phyloP scores from a whole-genome alignment of 1,140 invertebrate genomes.

The Drosophila punjabiensis region DNA sequence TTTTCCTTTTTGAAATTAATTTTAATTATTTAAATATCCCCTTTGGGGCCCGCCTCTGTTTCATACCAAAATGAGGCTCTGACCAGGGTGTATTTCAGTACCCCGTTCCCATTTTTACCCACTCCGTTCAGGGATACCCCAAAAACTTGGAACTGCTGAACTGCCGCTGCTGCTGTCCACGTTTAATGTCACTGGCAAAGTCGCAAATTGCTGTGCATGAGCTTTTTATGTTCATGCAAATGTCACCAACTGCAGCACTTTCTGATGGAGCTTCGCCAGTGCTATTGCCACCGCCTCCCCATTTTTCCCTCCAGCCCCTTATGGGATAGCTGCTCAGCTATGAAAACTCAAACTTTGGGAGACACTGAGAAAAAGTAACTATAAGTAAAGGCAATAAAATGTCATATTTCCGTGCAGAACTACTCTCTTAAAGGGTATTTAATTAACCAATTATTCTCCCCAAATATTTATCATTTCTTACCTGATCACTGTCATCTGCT shows the following conservation, averaged over 20 bases:
- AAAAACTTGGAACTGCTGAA: slow-evolving; percentile 40
- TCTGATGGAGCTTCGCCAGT: slow-evolving; percentile 59
- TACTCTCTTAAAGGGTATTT: not conserved
- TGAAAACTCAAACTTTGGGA: slow-evolving; percentile 42
- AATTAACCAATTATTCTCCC: not conserved
- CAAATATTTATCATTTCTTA: not conserved
- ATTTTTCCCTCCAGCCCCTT: slow-evolving; percentile 8
- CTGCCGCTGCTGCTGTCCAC: slow-evolving; percentile 61
- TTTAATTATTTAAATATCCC: slow-evolving; percentile 3
- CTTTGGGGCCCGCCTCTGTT: slow-evolving; percentile 8
- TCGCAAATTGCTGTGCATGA: slow-evolving; percentile 84
- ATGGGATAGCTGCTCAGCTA: slow-evolving; percentile 21
- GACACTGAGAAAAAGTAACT: slow-evolving; percentile 7
- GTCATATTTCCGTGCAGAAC: not conserved
- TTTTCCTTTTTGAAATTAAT: not conserved
- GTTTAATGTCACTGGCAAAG: slow-evolving; percentile 84
- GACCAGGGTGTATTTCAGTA: slow-evolving; percentile 11
- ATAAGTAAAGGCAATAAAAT: not conserved
- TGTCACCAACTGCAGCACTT: slow-evolving; percentile 77
- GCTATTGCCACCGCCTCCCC: not conserved
- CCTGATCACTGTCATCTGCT: not conserved
- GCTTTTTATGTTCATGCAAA: slow-evolving; percentile 84
- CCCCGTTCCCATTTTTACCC: not conserved
- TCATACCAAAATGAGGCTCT: slow-evolving; percentile 16
- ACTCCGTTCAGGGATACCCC: slow-evolving; percentile 16